Evolutionary conservation across 2,113 vertebrate species (phyloP), one percentile per base, ranked within the genome.

Genomic region (Lagopus leucura): DNA sequence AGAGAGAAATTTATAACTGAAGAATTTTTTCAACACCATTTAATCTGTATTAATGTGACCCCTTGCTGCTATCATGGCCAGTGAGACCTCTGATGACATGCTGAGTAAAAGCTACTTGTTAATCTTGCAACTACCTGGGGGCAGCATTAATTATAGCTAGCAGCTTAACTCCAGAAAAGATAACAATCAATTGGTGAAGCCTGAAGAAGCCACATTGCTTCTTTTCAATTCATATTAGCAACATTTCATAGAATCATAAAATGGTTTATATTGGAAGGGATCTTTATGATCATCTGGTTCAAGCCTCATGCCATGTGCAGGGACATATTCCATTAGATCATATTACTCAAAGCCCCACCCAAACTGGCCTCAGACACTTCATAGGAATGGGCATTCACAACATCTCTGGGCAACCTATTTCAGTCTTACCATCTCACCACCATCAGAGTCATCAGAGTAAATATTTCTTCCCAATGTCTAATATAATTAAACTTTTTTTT

Each of bases 71-170:
- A 42, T 82, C 77, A 79, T 30, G 84, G 40, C 81, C 81, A 58
- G 48, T 38, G 81, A 96, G 89, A 92, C 77, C 77, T 78, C 78
- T 78, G 88, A 94, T 94, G 61, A 88, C 86, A 82, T 28, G 43
- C 81, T 90, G 96, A 87, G 74, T 76, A 80, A 90, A 92, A 73
- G 77, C 61, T 93, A 90, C 81, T 93, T 94, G 86, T 89, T 89
- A 72, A 92, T 82, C 43, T 86, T 92, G 50, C 50, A 90, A 11
- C 72, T 92, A 96, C 69, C 80, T 88, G 47, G 76, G 38, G 73
- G 52, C 43, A 90, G 48, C 43, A 89, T 90, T 90, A 95, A 96
- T 89, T 95, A 78, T 65, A 90, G 74, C 52, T 93, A 78, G 77
- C n/a, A 48, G 48, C 84, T 95, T 86, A 90, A 84, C 54, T 85